phyloP scores from a whole-genome alignment of 2,797 vertebrate genomes.

The Chiroxiphia lanceolata region DNA sequence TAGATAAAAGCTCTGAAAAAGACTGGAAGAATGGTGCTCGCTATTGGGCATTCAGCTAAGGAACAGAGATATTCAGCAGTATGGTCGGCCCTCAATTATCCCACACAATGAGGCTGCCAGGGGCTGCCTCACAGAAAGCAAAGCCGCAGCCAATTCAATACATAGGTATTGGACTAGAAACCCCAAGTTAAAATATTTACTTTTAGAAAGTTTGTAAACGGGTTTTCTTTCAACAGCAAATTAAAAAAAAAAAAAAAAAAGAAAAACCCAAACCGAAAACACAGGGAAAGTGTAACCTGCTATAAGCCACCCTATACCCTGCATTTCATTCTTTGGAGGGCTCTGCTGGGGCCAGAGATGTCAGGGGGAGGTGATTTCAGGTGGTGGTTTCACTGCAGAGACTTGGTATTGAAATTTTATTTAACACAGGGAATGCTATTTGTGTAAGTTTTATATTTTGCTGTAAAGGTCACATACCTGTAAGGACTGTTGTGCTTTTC shows the following conservation, averaged over 20 bases:
- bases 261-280: neutral
- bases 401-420: neutral
- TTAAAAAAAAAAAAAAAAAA: neutral
- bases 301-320: neutral
- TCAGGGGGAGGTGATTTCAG: neutral
- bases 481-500: neutral
- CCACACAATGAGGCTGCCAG: conserved; percentile 4
- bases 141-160: neutral
- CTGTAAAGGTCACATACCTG: neutral
- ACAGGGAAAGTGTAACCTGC: neutral
- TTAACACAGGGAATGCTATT: neutral
- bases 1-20: conserved; percentile 27
- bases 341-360: neutral
- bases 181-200: neutral
- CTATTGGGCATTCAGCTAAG: neutral
- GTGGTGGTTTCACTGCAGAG: neutral
- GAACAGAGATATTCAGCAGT: conserved; percentile 4
- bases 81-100: conserved; percentile 1
- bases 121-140: neutral
- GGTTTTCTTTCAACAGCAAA: neutral
- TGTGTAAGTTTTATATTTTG: neutral
- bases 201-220: neutral
- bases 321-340: neutral
- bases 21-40: neutral
- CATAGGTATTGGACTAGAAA: neutral